These are phyloP conservation scores for Stratiomys singularior DNA, from an alignment of 2,888 invertebrate genomes.

Conservation along the genomic window DNA sequence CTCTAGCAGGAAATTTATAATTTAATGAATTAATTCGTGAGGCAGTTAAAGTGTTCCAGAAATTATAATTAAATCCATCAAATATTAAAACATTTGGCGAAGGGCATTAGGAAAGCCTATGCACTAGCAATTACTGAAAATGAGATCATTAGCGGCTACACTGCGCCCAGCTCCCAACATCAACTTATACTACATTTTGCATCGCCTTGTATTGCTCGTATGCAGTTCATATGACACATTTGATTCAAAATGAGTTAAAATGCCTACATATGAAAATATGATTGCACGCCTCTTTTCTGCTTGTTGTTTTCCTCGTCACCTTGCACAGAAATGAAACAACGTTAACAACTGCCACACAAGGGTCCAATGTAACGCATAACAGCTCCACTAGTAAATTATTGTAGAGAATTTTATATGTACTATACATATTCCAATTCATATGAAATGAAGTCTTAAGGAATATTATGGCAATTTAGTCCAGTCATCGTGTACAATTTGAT, in stretches of 20 bases:
- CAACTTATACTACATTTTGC: constrained; percentile 22
- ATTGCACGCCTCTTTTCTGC: neutral
- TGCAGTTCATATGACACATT: constrained; percentile 7
- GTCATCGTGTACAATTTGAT: constrained; percentile 46
- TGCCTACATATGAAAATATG: constrained; percentile 16
- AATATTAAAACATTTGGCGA: constrained; percentile 46
- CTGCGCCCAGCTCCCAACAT: neutral
- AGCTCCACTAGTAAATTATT: constrained; percentile 18
- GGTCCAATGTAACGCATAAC: neutral
- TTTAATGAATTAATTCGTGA: constrained; percentile 47
- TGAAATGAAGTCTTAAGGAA: constrained; percentile 43
- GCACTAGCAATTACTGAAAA: neutral
- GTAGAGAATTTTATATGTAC: constrained; percentile 4
- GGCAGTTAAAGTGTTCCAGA: constrained; percentile 48
- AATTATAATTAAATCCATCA: constrained; percentile 50
- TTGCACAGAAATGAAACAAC: constrained; percentile 2
- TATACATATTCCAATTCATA: constrained; percentile 37
- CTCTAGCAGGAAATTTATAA: constrained; percentile 35
- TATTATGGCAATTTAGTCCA: constrained; percentile 46
- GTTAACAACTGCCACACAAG: neutral
- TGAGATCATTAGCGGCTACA: constrained; percentile 31
- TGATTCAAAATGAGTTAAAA: constrained; percentile 18
- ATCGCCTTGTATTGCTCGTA: constrained; percentile 1
- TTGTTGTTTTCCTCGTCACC: constrained; percentile 19
- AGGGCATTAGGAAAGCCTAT: constrained; percentile 18